Evolutionary conservation across 92 coral and sea anemone species (phyloP), one percentile per base, ranked within the genome.

Genomic region (Siderastrea siderea): DNA sequence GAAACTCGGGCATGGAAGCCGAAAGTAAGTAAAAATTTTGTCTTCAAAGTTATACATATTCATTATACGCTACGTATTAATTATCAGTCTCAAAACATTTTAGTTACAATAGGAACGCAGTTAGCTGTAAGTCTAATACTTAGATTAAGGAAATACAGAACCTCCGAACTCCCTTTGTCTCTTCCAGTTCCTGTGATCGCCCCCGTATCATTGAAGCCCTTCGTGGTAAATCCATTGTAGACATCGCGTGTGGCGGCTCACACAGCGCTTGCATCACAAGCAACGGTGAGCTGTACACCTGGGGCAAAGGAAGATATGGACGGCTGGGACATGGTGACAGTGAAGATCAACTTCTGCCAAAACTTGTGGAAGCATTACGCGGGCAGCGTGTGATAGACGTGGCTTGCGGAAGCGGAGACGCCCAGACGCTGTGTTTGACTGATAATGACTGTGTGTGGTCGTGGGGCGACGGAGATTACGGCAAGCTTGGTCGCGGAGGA

Each of bases 381-480:
- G 99, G 98, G 19, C 90, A 95, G 75, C 95, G 96, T 17, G 99
- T 97, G 78, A 76, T 95, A 19, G 99, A 95, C 81, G 97, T 95
- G 55, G 99, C 99, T 11, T 97, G 99, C 80, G 99, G 99, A 3
- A 97, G 99, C 83, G 99, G 99, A 8, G 99, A 97, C 73, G 99
- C 99, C 5, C 99, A 97, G 92, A 97, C 99, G n/a, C 93, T 97
- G 80, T 96, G 98, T 57, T 72, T 97, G 84, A 97, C 99, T 50
- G 98, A 97, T 60, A 98, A 97, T 85, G 98, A 97, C 80, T 96
- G 96, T 77, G 98, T 97, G 3, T 94, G 98, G 98, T 97, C 99
- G 15, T 97, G 99, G 99, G 99, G 99, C 71, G 99, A 97, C 85
- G 99, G 99, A 3, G 99, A 97, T 85, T 97, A 97, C 64, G 99